These are phyloP conservation scores for Sus cebifrons DNA, from an alignment of 2,797 vertebrate genomes.

Conservation along the genomic window DNA sequence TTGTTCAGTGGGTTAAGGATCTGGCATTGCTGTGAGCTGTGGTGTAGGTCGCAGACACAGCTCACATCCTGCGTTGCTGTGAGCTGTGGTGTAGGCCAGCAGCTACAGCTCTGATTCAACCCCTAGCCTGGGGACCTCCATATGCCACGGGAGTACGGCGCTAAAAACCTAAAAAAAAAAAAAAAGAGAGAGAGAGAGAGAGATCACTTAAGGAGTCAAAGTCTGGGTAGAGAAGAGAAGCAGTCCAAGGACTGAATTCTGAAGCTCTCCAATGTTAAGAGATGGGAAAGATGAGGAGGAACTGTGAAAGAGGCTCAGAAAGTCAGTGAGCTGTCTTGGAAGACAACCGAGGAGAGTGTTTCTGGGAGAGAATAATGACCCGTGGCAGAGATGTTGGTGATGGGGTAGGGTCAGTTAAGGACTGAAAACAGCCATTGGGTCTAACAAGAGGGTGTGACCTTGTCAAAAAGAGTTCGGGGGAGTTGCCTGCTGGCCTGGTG, in stretches of 20 bases:
- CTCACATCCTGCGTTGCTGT: too few relatives aligned
- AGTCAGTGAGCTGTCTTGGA: not conserved
- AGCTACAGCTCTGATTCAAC: too few relatives aligned
- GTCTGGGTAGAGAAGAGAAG: not conserved
- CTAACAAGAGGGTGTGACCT: conserved; percentile 7
- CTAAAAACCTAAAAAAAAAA: too few relatives aligned
- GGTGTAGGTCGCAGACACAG: too few relatives aligned
- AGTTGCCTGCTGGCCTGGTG: not conserved
- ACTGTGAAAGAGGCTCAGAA: conserved; percentile 20
- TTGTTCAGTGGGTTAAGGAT: too few relatives aligned
- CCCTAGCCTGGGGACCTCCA: too few relatives aligned
- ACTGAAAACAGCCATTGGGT: not conserved
- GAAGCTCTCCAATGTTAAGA: too few relatives aligned
- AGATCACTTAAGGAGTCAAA: not conserved
- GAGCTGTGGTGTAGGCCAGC: too few relatives aligned
- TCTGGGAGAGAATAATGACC: conserved; percentile 50
- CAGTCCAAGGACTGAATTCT: not conserved
- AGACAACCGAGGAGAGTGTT: conserved; percentile 48
- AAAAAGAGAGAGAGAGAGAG: too few relatives aligned
- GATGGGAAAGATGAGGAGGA: not conserved
- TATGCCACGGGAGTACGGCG: too few relatives aligned
- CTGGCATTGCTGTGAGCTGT: too few relatives aligned
- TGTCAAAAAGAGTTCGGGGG: conserved; percentile 42
- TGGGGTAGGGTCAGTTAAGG: not conserved
- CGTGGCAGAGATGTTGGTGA: not conserved